A percentile compares a stretch with the other conserved stretches of the same genome.
These are phyloP conservation scores for Sebastiscus tertius DNA, from an alignment of 2,797 vertebrate species.

Conservation along the genomic window DNA sequence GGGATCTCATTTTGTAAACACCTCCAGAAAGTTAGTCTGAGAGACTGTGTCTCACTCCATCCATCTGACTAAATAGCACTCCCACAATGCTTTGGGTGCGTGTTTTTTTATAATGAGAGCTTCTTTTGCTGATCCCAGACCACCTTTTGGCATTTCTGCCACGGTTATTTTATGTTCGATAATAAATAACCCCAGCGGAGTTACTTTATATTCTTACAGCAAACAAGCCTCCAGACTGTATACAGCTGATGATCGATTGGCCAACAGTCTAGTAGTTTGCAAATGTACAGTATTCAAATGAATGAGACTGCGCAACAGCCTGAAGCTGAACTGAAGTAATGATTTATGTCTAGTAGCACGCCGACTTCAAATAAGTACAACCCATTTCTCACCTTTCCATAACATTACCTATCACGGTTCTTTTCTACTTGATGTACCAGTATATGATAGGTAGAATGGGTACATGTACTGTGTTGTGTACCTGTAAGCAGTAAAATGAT, in stretches of 20 bases:
- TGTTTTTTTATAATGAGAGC: conserved; percentile 61
- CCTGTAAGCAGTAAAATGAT: not conserved
- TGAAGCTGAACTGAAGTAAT: conserved; percentile 66
- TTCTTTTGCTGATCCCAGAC: conserved; percentile 58
- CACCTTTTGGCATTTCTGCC: conserved; percentile 71
- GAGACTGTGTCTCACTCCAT: conserved; percentile 34
- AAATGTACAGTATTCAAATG: conserved; percentile 77
- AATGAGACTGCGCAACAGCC: conserved; percentile 72
- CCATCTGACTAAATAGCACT: conserved; percentile 45
- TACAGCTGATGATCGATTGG: conserved; percentile 72
- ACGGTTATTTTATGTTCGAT: conserved; percentile 53
- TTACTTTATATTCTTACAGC: conserved; percentile 71
- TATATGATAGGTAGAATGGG: conserved; percentile 5
- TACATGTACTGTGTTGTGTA: not conserved
- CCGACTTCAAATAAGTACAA: conserved; percentile 67
- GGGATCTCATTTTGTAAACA: conserved; percentile 59
- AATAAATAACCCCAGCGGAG: conserved; percentile 61
- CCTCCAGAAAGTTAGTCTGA: conserved; percentile 43
- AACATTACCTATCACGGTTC: conserved; percentile 53
- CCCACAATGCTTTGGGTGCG: conserved; percentile 43
- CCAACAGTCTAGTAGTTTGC: conserved; percentile 64
- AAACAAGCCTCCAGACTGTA: conserved; percentile 67
- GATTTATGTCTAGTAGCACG: conserved; percentile 74
- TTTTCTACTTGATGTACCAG: conserved; percentile 48
- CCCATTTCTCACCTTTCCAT: conserved; percentile 71